Conservation (phyloP, 2,113 vertebrate genomes). For the Apodemus speciosus region DNA sequence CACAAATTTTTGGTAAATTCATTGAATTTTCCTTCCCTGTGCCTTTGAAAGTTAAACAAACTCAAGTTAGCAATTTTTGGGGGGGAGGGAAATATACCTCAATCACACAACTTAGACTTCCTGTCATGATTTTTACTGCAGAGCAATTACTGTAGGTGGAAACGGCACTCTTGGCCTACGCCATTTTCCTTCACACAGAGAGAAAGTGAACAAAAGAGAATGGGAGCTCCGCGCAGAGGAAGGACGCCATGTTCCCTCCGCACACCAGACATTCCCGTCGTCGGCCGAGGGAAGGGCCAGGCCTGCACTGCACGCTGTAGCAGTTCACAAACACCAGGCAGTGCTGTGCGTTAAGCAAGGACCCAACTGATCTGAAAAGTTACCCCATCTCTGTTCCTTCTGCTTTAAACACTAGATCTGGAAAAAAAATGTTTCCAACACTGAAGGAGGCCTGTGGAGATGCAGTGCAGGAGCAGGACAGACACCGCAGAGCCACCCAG, state of each 20-base stretch:
- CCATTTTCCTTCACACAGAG: conserved; percentile 7
- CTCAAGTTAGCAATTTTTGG: conserved; percentile 27
- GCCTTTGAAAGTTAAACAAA: conserved; percentile 10
- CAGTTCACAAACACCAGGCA: conserved; percentile 3
- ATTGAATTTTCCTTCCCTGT: conserved; percentile 18
- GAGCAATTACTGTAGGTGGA: conserved; percentile 1
- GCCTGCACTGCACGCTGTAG: background rate
- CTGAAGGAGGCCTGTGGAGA: conserved; percentile 3
- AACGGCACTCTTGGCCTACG: background rate
- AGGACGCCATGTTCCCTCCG: background rate
- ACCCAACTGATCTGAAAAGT: background rate
- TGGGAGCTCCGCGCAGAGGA: background rate
- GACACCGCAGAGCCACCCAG: background rate
- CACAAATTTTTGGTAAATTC: conserved; percentile 13
- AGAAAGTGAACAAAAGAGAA: background rate
- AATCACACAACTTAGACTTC: conserved; percentile 13
- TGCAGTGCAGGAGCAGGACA: background rate
- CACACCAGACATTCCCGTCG: background rate
- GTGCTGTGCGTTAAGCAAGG: conserved; percentile 11
- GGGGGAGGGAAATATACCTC: background rate
- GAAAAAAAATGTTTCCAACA: background rate
- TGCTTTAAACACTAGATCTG: conserved; percentile 41
- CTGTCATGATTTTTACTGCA: conserved; percentile 46
- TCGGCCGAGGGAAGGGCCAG: background rate
- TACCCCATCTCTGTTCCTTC: background rate